These are phyloP conservation scores for Eupithecia abbreviata DNA, from an alignment of 2,888 invertebrate species.

Conservation along the genomic window DNA sequence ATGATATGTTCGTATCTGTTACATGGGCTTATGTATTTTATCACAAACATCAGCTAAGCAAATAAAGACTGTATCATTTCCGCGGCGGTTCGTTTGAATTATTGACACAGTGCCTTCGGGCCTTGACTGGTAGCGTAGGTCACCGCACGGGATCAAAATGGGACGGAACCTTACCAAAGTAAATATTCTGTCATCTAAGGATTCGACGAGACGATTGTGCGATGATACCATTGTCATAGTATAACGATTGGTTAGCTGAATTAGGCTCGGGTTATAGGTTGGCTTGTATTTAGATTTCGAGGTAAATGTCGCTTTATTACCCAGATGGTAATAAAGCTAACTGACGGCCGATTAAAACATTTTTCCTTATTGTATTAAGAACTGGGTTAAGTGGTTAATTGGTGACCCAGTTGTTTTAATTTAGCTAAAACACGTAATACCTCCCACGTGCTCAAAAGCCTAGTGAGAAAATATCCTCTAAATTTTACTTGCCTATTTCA, in stretches of 20 bases:
- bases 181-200: not conserved
- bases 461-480: not conserved
- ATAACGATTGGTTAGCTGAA: not conserved
- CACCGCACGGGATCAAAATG: not conserved
- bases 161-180: too few relatives aligned
- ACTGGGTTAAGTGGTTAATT: constrained; percentile 11
- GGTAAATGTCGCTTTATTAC: not conserved
- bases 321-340: not conserved
- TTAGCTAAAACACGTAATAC: constrained; percentile 1
- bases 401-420: constrained; percentile 18
- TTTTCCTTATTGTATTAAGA: constrained; percentile 20
- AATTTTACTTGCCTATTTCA: not conserved
- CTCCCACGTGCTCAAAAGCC: not conserved
- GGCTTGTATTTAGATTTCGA: not conserved
- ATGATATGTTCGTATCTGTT: not conserved
- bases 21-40: not conserved
- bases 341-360: constrained; percentile 6
- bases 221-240: not conserved
- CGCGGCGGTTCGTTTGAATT: not conserved
- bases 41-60: not conserved
- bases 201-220: not conserved
- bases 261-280: not conserved
- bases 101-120: constrained; percentile 4
- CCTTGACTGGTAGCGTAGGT: not conserved
- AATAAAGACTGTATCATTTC: not conserved